Conservation (phyloP, 1,140 invertebrate species). For the Ceratitis capitata region DNA sequence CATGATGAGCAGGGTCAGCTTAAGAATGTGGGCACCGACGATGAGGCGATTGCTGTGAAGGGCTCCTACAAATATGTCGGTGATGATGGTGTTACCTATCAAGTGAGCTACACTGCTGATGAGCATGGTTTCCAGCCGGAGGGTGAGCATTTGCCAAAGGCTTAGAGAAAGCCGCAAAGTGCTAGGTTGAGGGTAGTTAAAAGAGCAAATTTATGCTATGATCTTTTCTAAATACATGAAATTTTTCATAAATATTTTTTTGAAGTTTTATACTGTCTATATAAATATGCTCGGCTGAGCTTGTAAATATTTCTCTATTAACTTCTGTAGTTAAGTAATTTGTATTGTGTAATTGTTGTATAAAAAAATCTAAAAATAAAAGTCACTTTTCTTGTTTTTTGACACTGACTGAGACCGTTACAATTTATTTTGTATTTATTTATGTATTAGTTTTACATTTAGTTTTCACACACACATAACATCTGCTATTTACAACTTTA, state of each 20-base stretch:
- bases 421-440: constrained; percentile 27
- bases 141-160: constrained; percentile 73
- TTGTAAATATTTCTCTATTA: background rate
- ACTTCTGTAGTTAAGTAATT: too few species aligned
- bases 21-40: constrained; percentile 70
- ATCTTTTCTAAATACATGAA: too few species aligned
- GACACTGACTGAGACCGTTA: constrained; percentile 39
- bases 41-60: constrained; percentile 69
- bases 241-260: too few species aligned
- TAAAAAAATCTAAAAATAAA: background rate
- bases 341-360: background rate
- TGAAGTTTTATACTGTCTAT: background rate
- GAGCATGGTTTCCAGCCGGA: constrained; percentile 70
- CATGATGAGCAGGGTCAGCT: constrained; percentile 67
- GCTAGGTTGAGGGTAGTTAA: background rate
- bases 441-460: background rate
- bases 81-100: constrained; percentile 72
- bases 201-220: too few species aligned
- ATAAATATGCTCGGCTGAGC: background rate
- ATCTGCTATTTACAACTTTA: background rate
- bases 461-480: constrained; percentile 18
- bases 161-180: constrained; percentile 47
- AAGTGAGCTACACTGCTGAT: constrained; percentile 69
- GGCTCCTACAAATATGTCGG: constrained; percentile 73
- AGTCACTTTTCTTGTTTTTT: too few species aligned